Evolutionary conservation across 2,888 invertebrate genomes (phyloP), one percentile per base, ranked within the genome.

Genomic region (Cremastinae sp.): DNA sequence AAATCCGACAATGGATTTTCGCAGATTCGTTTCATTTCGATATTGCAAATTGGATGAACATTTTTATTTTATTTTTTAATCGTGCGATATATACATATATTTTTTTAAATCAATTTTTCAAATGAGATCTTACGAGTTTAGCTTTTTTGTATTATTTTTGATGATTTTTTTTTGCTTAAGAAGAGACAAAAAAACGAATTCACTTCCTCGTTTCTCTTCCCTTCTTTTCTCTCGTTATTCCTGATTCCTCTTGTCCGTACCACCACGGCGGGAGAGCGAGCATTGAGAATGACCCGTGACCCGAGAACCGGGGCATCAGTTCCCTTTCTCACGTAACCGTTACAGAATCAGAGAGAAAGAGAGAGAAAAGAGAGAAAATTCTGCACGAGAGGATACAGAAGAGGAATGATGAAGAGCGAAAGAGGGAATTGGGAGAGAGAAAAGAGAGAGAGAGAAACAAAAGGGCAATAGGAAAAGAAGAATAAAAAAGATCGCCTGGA

Each of bases 241-340:
- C 59, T 18, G 65, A 72, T 73, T 70, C 70, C 20, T 41, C 54
- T 47, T 70, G 28, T 28, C 28, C 5, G 28, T 28, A 5, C 28
- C 5, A 5, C 28, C 28, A 28, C 61, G 43, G 76, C 71, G 79
- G 84, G 85, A 84, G 85, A 66, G 70, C 45, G 47, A 61, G 83
- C 83, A 82, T 86, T 82, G 83, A 58, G 61, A 75, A 70, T 84
- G 87, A 85, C 86, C 88, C 84, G 79, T 86, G 88, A 86, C 88
- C 87, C 81, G 79, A 82, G 87, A 88, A 89, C 82, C 87, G 84
- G 88, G 87, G 84, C 86, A 85, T 84, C 83, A 85, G 79, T 73
- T 84, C 85, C 59, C 82, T 86, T 88, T 89, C 88, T 89, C 88
- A 87, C 86, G 87, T 88, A 88, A 87, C 87, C 80, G 84, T 87